A percentile compares a stretch with the other conserved stretches of the same genome.
phyloP scores from a whole-genome alignment of 1,140 invertebrate genomes.

The Drosophila simulans region DNA sequence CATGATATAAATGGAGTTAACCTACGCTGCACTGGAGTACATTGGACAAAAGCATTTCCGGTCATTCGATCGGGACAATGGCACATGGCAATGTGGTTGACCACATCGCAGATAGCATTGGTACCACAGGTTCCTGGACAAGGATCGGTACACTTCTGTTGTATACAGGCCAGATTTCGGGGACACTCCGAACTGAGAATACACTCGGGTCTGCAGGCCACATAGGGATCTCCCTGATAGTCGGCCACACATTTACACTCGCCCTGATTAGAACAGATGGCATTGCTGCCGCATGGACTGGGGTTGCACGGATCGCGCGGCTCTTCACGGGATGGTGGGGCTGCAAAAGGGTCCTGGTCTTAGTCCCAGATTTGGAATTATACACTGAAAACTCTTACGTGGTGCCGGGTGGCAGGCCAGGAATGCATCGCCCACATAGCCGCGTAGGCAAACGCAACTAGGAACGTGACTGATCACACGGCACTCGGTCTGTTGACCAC shows the following conservation, averaged over 20 bases:
- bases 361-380: background rate
- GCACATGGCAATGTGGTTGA: constrained; percentile 92
- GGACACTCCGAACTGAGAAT: constrained; percentile 93
- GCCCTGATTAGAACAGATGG: constrained; percentile 89
- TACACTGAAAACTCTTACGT: constrained; percentile 62
- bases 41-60: constrained; percentile 90
- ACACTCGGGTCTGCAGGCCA: constrained; percentile 92
- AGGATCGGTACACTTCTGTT: constrained; percentile 90
- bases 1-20: constrained; percentile 24
- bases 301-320: constrained; percentile 86
- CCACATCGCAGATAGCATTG: constrained; percentile 90
- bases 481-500: constrained; percentile 92
- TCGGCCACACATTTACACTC: constrained; percentile 88
- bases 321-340: constrained; percentile 75
- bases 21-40: constrained; percentile 85
- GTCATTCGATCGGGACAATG: constrained; percentile 89
- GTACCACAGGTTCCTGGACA: constrained; percentile 91
- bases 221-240: constrained; percentile 88
- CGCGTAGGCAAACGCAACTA: constrained; percentile 90
- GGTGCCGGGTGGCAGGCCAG: constrained; percentile 86
- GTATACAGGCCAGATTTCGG: constrained; percentile 89
- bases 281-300: constrained; percentile 86
- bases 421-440: constrained; percentile 92
- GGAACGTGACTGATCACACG: constrained; percentile 93
- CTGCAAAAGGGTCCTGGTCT: constrained; percentile 40